Evolutionary conservation across 37 sponge, comb jelly and placozoan genomes (phyloP).

Genomic region (Axinella damicornis): DNA sequence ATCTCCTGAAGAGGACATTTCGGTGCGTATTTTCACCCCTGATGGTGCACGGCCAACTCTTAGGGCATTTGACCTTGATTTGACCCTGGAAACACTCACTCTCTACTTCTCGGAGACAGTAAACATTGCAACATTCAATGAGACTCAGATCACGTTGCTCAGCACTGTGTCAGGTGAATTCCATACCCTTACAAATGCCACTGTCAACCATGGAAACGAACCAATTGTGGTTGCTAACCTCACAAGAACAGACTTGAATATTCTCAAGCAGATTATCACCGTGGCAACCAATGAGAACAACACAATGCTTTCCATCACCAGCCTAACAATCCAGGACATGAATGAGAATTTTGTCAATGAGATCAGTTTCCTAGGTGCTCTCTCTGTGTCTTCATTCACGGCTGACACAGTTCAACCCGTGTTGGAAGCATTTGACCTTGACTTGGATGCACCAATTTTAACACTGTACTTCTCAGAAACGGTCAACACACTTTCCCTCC

Average conservation of each 20-base stretch:
- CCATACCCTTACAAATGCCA: conserved; percentile 66
- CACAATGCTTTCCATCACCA: conserved; percentile 74
- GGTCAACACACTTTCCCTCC: conserved; percentile 73
- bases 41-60: conserved; percentile 68
- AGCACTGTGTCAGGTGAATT: conserved; percentile 14
- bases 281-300: conserved; percentile 67
- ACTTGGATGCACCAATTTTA: conserved; percentile 76
- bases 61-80: conserved; percentile 76
- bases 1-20: not conserved
- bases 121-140: conserved; percentile 66
- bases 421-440: conserved; percentile 74
- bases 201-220: conserved; percentile 69
- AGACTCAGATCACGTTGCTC: conserved; percentile 74
- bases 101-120: conserved; percentile 93
- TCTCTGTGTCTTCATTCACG: conserved; percentile 47
- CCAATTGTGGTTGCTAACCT: conserved; percentile 82
- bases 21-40: conserved; percentile 41
- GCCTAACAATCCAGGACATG: conserved; percentile 77
- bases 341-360: conserved; percentile 65
- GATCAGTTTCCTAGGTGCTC: conserved; percentile 33
- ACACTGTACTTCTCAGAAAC: conserved; percentile 93
- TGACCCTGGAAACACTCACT: conserved; percentile 72
- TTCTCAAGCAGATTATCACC: conserved; percentile 65
- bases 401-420: conserved; percentile 66
- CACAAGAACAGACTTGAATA: conserved; percentile 71